Evolutionary conservation across 1,140 invertebrate genomes (phyloP).

Genomic region (Stegodyphus mimosarum): DNA sequence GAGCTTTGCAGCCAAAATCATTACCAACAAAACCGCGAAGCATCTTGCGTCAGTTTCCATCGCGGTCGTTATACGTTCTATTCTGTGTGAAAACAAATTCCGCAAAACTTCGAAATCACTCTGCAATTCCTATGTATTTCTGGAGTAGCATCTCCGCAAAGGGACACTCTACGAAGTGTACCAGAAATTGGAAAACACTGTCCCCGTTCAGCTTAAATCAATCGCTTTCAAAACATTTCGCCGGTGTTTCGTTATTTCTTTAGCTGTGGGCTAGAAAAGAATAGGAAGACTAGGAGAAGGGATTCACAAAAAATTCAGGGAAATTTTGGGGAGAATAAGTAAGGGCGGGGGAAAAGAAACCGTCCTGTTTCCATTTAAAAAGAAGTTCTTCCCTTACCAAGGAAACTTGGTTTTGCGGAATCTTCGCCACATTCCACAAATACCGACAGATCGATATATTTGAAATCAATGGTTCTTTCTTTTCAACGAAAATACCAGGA

Average conservation of each 20-base stretch:
- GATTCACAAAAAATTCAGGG: too few species aligned
- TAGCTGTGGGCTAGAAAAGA: slow-evolving; percentile 5
- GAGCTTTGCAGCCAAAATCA: too few species aligned
- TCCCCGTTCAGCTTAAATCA: slow-evolving; percentile 33
- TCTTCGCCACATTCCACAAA: slow-evolving; percentile 49
- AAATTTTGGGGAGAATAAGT: too few species aligned
- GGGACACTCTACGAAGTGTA: not conserved
- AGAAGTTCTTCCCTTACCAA: slow-evolving; percentile 10
- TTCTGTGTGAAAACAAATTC: too few species aligned
- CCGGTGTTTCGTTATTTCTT: slow-evolving; percentile 5
- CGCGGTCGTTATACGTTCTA: too few species aligned
- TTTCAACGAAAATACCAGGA: not conserved
- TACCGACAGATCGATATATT: slow-evolving; percentile 48
- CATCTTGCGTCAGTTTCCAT: too few species aligned
- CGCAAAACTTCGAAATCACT: too few species aligned
- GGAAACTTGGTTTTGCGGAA: slow-evolving; percentile 45
- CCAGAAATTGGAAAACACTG: slow-evolving; percentile 44
- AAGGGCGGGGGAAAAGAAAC: not conserved
- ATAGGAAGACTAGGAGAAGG: not conserved
- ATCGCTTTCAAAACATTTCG: slow-evolving; percentile 50
- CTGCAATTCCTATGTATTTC: too few species aligned
- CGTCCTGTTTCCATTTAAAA: slow-evolving; percentile 34
- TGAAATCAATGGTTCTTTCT: slow-evolving; percentile 51
- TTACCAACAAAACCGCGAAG: too few species aligned
- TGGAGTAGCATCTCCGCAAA: too few species aligned